These are phyloP conservation scores for Melieria crassipennis DNA, from an alignment of 2,888 invertebrate species.

Conservation along the genomic window DNA sequence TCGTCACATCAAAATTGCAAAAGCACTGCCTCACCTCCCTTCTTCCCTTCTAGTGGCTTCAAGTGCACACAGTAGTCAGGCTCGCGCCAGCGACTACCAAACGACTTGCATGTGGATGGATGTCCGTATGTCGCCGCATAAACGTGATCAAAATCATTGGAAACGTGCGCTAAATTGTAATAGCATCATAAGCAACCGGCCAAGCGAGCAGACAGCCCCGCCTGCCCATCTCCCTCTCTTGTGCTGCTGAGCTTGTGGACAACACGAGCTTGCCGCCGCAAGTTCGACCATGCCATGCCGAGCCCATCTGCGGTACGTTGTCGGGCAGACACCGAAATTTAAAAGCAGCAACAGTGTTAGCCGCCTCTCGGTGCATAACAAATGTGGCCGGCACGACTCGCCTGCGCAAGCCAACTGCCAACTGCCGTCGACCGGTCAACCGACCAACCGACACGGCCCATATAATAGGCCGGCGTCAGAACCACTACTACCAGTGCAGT, in stretches of 20 bases:
- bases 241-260: constrained; percentile 16
- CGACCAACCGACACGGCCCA: neutral
- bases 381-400: constrained; percentile 35
- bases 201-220: no score
- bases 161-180: constrained; percentile 12
- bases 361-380: constrained; percentile 35
- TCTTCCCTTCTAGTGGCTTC: no score
- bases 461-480: no score
- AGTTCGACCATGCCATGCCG: neutral
- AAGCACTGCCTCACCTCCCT: no score
- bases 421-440: neutral
- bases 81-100: no score
- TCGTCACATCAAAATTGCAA: no score
- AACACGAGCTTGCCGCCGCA: constrained; percentile 25
- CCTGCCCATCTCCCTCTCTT: no score
- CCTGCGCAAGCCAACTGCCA: constrained; percentile 3
- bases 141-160: neutral
- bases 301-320: no score
- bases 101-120: no score
- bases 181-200: neutral
- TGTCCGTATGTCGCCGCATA: neutral
- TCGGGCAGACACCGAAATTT: neutral
- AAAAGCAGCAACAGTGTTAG: constrained; percentile 6
- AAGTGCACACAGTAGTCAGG: no score
- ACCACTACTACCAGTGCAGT: neutral